Conservation (phyloP, 2,888 invertebrate genomes). For the Pelosia muscerda region DNA sequence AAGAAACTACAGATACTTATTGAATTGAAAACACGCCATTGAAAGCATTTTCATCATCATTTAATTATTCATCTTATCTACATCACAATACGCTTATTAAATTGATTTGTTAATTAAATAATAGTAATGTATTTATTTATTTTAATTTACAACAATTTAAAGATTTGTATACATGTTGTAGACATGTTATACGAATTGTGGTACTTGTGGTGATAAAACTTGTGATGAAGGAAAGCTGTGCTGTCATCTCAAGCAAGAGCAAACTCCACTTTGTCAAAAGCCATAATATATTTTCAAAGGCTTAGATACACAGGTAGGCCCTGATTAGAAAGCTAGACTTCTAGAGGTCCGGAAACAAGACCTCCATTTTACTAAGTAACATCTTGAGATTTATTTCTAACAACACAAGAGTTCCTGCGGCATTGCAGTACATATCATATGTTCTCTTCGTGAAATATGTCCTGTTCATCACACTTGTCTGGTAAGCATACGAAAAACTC, state of each 20-base stretch:
- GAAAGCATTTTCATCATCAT: neutral
- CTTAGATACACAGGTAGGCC: neutral
- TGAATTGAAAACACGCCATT: neutral
- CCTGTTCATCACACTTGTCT: conserved; percentile 92
- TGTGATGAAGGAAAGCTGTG: neutral
- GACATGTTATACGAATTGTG: neutral
- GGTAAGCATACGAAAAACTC: conserved; percentile 96
- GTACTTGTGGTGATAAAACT: neutral
- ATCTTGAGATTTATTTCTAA: conserved; percentile 38
- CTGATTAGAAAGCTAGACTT: neutral
- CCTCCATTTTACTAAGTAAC: conserved; percentile 16
- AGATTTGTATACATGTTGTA: neutral
- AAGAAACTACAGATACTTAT: neutral
- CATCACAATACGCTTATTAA: neutral
- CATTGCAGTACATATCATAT: conserved; percentile 72
- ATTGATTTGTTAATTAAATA: neutral
- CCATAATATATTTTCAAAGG: neutral
- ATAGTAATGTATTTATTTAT: neutral
- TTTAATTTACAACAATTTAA: neutral
- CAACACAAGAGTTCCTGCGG: conserved; percentile 34
- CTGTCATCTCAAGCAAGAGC: neutral
- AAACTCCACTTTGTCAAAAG: neutral
- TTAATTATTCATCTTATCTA: neutral
- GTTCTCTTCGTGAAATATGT: conserved; percentile 89
- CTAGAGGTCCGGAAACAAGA: conserved; percentile 2